phyloP scores from a whole-genome alignment of 2,888 invertebrate genomes.

The Pilophorus perplexus region DNA sequence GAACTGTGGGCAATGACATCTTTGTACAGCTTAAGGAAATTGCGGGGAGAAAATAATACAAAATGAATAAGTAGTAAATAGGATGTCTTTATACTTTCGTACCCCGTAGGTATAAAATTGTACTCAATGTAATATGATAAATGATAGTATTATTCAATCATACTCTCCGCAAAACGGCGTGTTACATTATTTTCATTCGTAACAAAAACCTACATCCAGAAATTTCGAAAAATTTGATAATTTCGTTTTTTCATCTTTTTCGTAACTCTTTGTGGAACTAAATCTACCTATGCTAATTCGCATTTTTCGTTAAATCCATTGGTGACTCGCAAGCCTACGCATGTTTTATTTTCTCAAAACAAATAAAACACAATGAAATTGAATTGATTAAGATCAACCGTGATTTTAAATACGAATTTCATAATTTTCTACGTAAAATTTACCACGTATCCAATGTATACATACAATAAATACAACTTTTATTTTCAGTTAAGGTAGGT shows the following conservation, averaged over 20 bases:
- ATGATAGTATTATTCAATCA: constrained; percentile 10
- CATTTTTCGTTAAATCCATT: too few relatives aligned
- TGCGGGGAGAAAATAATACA: too few relatives aligned
- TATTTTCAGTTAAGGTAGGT: neutral
- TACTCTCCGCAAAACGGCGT: constrained; percentile 9
- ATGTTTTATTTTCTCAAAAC: constrained; percentile 7
- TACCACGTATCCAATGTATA: constrained; percentile 18
- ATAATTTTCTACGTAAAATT: constrained; percentile 17
- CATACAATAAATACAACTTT: constrained; percentile 21
- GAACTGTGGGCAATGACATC: constrained; percentile 35
- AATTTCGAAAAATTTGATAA: too few relatives aligned
- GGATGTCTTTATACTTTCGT: constrained; percentile 33
- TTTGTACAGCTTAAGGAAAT: constrained; percentile 33
- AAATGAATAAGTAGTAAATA: constrained; percentile 25
- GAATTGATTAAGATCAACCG: constrained; percentile 1
- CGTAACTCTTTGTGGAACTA: too few relatives aligned
- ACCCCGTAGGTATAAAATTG: constrained; percentile 19
- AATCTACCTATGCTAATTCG: too few relatives aligned
- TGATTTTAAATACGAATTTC: constrained; percentile 1
- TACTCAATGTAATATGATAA: constrained; percentile 16
- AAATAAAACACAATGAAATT: constrained; percentile 3
- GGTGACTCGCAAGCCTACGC: too few relatives aligned
- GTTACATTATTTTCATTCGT: neutral
- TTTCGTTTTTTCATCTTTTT: too few relatives aligned
- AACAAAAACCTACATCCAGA: neutral